Evolutionary conservation across 2,888 invertebrate species (phyloP).

Genomic region (Xestobium rufovillosum): DNA sequence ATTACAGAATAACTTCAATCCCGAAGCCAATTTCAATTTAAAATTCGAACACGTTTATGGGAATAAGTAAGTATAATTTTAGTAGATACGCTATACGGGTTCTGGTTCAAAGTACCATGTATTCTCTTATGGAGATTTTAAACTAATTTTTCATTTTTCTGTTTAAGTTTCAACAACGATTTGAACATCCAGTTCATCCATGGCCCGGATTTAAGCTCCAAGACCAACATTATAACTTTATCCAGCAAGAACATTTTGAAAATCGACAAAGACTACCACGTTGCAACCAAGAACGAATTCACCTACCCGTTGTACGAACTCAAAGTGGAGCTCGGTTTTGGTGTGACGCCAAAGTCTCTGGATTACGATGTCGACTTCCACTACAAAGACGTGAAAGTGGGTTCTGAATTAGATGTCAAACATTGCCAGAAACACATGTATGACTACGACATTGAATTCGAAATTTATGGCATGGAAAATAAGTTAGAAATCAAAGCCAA

Average conservation of each 20-base stretch:
- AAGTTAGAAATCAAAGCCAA: conserved; percentile 49
- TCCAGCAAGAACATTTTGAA: conserved; percentile 17
- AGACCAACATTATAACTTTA: conserved; percentile 49
- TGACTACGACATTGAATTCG: conserved; percentile 53
- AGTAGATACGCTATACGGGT: no score
- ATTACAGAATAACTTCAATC: conserved; percentile 53
- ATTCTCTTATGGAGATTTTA: conserved; percentile 36
- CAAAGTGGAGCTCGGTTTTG: conserved; percentile 49
- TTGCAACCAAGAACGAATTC: conserved; percentile 50
- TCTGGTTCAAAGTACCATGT: no score
- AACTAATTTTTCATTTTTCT: no score
- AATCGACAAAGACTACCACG: conserved; percentile 42
- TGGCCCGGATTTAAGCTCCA: conserved; percentile 53
- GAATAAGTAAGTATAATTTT: no score
- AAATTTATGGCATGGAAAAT: conserved; percentile 46
- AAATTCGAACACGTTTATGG: no score
- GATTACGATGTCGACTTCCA: conserved; percentile 50
- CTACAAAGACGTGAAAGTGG: conserved; percentile 53
- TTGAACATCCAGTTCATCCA: conserved; percentile 46
- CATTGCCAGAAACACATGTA: conserved; percentile 30
- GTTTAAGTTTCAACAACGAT: conserved; percentile 22
- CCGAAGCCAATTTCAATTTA: conserved; percentile 52
- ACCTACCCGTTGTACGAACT: conserved; percentile 49
- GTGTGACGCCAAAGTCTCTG: conserved; percentile 50
- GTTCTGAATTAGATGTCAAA: conserved; percentile 43